phyloP scores from a whole-genome alignment of 2,797 vertebrate species.

The Nothura maculosa region DNA sequence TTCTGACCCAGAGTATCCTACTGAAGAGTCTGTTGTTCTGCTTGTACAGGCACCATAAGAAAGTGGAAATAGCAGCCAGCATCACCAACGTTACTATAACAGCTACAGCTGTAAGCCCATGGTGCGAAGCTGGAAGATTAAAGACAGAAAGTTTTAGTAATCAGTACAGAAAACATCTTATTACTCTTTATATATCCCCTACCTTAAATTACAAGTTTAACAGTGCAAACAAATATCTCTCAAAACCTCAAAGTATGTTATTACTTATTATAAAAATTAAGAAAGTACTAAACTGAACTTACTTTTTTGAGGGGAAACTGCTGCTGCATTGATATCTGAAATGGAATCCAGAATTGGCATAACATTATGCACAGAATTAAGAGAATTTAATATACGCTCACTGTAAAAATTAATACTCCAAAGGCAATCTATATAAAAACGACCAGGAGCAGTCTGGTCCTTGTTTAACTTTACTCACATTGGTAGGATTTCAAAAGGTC shows the following conservation, averaged over 20 bases:
- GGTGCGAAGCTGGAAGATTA: slow-evolving; percentile 83
- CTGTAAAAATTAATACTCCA: neutral
- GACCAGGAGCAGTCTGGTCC: neutral
- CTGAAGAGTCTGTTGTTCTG: slow-evolving; percentile 80
- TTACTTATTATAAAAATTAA: neutral
- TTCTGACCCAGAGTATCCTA: slow-evolving; percentile 80
- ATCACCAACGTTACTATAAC: slow-evolving; percentile 82
- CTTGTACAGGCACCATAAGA: slow-evolving; percentile 85
- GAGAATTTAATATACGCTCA: neutral
- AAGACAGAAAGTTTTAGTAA: neutral
- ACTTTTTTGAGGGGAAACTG: slow-evolving; percentile 60
- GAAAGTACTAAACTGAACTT: slow-evolving; percentile 8
- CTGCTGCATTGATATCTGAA: slow-evolving; percentile 63
- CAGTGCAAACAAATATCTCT: neutral
- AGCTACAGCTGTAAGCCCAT: slow-evolving; percentile 78
- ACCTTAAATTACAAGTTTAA: slow-evolving; percentile 15
- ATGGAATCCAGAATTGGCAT: slow-evolving; percentile 51
- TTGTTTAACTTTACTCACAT: neutral
- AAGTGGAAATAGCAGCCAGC: slow-evolving; percentile 79
- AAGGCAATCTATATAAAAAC: neutral
- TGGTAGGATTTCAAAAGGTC: neutral
- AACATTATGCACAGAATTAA: neutral
- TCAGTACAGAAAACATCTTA: neutral
- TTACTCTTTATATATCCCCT: neutral
- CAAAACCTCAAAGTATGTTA: neutral